Evolutionary conservation across 2,113 vertebrate species (phyloP).

Genomic region (Eulemur rufifrons): DNA sequence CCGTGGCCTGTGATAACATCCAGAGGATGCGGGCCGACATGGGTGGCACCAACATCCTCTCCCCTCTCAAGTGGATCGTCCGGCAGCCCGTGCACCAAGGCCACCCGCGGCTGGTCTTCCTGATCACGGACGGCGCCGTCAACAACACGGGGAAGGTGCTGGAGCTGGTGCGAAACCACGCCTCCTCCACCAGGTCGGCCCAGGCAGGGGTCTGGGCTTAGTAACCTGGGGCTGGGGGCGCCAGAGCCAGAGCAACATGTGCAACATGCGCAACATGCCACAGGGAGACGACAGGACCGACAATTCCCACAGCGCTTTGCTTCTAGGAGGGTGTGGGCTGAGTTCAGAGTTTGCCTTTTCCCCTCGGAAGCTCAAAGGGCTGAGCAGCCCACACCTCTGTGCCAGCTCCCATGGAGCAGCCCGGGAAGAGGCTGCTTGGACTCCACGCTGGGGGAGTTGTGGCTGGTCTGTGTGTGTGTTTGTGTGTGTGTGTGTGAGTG

Average conservation of each 20-base stretch:
- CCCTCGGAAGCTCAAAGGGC: background rate
- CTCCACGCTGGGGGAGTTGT: background rate
- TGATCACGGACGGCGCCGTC: slow-evolving; percentile 88
- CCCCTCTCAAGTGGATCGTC: slow-evolving; percentile 91
- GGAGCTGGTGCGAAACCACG: slow-evolving; percentile 90
- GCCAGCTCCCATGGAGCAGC: background rate
- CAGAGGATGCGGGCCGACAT: slow-evolving; percentile 90
- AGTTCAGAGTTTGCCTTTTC: background rate
- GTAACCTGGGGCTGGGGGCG: background rate
- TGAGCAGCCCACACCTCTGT: background rate
- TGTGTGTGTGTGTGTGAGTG: no score
- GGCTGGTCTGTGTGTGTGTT: background rate
- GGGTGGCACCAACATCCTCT: slow-evolving; percentile 92
- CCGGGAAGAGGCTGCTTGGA: background rate
- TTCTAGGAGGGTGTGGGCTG: background rate
- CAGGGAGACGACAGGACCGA: background rate
- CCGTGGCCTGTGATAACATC: slow-evolving; percentile 90
- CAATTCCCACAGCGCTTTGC: background rate
- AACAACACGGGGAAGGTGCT: slow-evolving; percentile 93
- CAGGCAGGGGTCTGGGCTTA: background rate
- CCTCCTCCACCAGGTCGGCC: slow-evolving; percentile 89
- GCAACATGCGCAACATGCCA: background rate
- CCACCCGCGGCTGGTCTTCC: slow-evolving; percentile 93
- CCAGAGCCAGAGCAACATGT: background rate
- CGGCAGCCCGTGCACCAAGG: slow-evolving; percentile 90